Percentiles rank a stretch among this genome's conserved stretches.
These are phyloP conservation scores for Brachyptera risi DNA, from an alignment of 2,888 invertebrate genomes.

Conservation along the genomic window DNA sequence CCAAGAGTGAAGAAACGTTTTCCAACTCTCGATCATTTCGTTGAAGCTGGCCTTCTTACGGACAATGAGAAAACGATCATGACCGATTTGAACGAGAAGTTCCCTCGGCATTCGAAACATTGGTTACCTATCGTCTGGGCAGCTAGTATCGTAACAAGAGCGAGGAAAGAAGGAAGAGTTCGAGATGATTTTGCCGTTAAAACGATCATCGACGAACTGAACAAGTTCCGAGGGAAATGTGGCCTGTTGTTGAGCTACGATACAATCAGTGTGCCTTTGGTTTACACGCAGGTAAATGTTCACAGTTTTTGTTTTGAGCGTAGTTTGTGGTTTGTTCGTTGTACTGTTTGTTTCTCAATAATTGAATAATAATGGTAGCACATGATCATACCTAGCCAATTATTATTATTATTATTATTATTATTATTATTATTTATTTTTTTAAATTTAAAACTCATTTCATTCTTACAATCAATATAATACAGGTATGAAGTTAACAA, in stretches of 20 bases:
- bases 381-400: too few relatives aligned
- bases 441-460: too few relatives aligned
- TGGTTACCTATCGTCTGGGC: constrained; percentile 93
- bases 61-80: constrained; percentile 79
- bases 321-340: neutral
- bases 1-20: constrained; percentile 86
- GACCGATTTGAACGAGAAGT: constrained; percentile 71
- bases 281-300: constrained; percentile 64
- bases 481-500: too few relatives aligned
- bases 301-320: too few relatives aligned
- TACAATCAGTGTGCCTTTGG: constrained; percentile 73
- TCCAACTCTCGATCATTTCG: constrained; percentile 75
- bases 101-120: constrained; percentile 81
- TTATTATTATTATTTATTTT: too few relatives aligned
- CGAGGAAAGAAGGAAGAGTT: constrained; percentile 84
- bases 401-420: too few relatives aligned
- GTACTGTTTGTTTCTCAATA: too few relatives aligned
- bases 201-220: constrained; percentile 82
- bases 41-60: constrained; percentile 77
- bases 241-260: constrained; percentile 72
- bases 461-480: too few relatives aligned
- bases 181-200: constrained; percentile 90
- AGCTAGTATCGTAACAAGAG: constrained; percentile 81
- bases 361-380: too few relatives aligned
- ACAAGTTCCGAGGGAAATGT: constrained; percentile 77